These are phyloP conservation scores for Nansenia antarctica DNA, from an alignment of 2,113 vertebrate species.

Conservation along the genomic window DNA sequence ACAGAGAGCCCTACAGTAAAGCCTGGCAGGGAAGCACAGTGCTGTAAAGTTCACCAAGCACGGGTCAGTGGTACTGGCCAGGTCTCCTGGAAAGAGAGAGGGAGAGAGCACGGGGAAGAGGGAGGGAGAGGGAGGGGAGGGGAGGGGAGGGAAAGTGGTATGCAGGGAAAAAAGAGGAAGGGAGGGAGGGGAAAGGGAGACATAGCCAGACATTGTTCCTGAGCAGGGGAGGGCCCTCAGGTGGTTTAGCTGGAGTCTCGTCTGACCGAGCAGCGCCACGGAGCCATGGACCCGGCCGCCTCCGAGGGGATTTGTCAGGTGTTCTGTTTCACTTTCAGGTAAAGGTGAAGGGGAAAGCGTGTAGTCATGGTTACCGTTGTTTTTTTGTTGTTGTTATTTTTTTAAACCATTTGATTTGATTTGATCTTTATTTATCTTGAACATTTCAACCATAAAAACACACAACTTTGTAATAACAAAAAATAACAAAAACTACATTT, in stretches of 20 bases:
- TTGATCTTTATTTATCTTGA: too few relatives aligned
- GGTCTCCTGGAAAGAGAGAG: constrained; percentile 27
- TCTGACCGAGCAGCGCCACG: constrained; percentile 58
- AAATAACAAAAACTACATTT: too few relatives aligned
- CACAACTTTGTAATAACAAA: too few relatives aligned
- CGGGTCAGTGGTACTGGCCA: constrained; percentile 26
- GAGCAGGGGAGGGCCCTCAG: constrained; percentile 22
- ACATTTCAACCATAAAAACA: too few relatives aligned
- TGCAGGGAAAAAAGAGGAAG: constrained; percentile 22
- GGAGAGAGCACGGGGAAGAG: too few relatives aligned
- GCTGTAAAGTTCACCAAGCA: constrained; percentile 38
- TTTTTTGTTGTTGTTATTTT: too few relatives aligned
- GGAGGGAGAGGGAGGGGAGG: constrained; percentile 22
- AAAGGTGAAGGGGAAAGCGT: constrained; percentile 36
- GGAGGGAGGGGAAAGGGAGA: constrained; percentile 19
- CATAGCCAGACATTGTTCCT: constrained; percentile 37
- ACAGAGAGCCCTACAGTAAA: constrained; percentile 14
- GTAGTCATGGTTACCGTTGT: constrained; percentile 56
- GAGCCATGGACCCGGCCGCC: constrained; percentile 38
- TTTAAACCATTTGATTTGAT: too few relatives aligned
- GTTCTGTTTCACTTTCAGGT: constrained; percentile 70
- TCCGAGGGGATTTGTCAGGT: constrained; percentile 45
- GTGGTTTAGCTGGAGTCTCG: constrained; percentile 31
- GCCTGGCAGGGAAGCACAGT: constrained; percentile 9
- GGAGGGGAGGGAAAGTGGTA: constrained; percentile 16